phyloP scores from a whole-genome alignment of 2,113 vertebrate species.

The Laticauda colubrina region DNA sequence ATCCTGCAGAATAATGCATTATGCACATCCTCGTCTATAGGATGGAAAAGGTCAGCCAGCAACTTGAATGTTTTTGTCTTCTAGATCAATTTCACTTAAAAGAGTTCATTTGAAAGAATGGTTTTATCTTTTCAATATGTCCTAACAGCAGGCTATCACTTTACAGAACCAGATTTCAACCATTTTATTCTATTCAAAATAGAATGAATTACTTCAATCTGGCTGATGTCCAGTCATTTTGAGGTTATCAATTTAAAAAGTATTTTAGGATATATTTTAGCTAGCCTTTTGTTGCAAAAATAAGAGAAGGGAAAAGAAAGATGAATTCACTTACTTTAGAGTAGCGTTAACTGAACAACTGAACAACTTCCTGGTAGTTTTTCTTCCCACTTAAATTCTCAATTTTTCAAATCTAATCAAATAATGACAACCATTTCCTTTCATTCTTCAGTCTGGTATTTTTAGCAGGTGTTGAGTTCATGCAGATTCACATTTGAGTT shows the following conservation, averaged over 20 bases:
- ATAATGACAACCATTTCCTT: slow-evolving; percentile 55
- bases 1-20: slow-evolving; percentile 72
- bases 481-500: neutral
- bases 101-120: slow-evolving; percentile 67
- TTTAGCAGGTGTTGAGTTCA: slow-evolving; percentile 61
- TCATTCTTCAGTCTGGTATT: slow-evolving; percentile 55
- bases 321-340: neutral
- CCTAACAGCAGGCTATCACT: slow-evolving; percentile 68
- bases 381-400: neutral
- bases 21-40: slow-evolving; percentile 66
- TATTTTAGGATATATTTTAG: slow-evolving; percentile 63
- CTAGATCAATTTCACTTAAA: slow-evolving; percentile 67
- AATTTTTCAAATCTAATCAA: slow-evolving; percentile 66
- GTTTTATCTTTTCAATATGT: slow-evolving; percentile 67
- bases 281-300: slow-evolving; percentile 52
- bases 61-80: slow-evolving; percentile 72
- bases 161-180: slow-evolving; percentile 56
- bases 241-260: slow-evolving; percentile 66
- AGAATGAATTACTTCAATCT: slow-evolving; percentile 62
- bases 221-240: slow-evolving; percentile 52
- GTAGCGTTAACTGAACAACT: neutral
- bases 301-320: neutral
- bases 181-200: slow-evolving; percentile 65
- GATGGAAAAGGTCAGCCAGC: slow-evolving; percentile 70
- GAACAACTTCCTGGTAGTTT: neutral